Conservation (phyloP, 2,797 vertebrate species). For the Argentina silus region DNA sequence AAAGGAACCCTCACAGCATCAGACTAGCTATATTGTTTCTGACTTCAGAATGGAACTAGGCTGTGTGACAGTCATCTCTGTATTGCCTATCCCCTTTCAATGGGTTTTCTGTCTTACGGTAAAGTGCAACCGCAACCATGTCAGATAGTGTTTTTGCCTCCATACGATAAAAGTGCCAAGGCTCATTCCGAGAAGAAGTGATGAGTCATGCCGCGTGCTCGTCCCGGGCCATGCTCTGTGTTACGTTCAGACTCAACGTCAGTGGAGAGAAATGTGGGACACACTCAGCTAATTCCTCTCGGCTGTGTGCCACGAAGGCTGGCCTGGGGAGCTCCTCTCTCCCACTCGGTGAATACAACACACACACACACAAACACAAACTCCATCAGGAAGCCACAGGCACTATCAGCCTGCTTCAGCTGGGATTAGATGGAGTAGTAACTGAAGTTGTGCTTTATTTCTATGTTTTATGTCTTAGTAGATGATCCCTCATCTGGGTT, state of each 20-base stretch:
- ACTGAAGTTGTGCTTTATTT: no score
- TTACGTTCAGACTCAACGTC: neutral
- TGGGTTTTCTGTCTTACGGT: neutral
- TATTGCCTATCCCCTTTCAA: neutral
- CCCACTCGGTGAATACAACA: conserved; percentile 25
- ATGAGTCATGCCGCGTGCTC: neutral
- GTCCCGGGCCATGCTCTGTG: neutral
- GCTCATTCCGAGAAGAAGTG: neutral
- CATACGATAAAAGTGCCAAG: neutral
- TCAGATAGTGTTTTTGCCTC: neutral
- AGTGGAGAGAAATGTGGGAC: neutral
- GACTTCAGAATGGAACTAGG: neutral
- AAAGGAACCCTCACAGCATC: no score
- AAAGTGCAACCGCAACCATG: no score
- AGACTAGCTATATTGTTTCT: no score
- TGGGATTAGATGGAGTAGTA: conserved; percentile 21
- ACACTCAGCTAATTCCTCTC: neutral
- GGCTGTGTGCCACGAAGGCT: neutral
- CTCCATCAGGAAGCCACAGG: conserved; percentile 46
- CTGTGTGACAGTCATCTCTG: neutral
- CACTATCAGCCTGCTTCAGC: conserved; percentile 45
- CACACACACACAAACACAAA: conserved; percentile 14
- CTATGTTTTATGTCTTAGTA: no score
- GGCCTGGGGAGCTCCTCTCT: neutral
- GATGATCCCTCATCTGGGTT: no score